Evolutionary conservation across 2,888 invertebrate species (phyloP), one percentile per base, ranked within the genome.

Genomic region (Emmelina monodactyla): DNA sequence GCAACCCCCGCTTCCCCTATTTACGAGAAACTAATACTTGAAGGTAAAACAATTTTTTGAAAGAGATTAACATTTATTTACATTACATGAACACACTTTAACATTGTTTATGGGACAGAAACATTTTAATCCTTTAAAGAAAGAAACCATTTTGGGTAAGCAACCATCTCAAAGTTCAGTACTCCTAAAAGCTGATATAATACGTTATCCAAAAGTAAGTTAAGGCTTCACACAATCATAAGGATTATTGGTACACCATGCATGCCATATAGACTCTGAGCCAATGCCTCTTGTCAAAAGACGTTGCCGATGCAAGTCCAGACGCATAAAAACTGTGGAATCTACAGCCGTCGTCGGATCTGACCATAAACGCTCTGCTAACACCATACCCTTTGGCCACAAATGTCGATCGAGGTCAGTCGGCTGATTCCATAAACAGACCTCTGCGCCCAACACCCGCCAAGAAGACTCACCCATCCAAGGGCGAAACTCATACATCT

Each of bases 391-490:
- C 40, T 93, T 79, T 22, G 93, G 93, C 92, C 92, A 93, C 50
- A 93, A 71, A 53, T 92, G 83, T 43, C 88, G 84, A 58, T 92
- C 92, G 47, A 92, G 62, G 39, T 86, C 88, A 25, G 88, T 83
- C 71, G 91, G 92, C 64, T 94, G 94, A 33, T 86, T 88, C 94
- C 94, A 94, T 49, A 92, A 79, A 40, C 92, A 90, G n/a, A 87
- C 92, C 58, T 91, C 90, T 1, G 90, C 92, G 1, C 93, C 94
- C 32, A 88, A 64, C 30, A 76, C 53, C 6, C 57, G 58, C 68
- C 82, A 53, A 12, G 49, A 44, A 38, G 44, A 33, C 49, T 69
- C 68, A 42, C 68, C 69, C 38, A 82, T 79, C 88, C 91, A 89
- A 0, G 92, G 92, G 43, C 88, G 82, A 62, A 92, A 92, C 60